phyloP scores from a whole-genome alignment of 2,888 invertebrate genomes.

The Tetragonisca angustula region DNA sequence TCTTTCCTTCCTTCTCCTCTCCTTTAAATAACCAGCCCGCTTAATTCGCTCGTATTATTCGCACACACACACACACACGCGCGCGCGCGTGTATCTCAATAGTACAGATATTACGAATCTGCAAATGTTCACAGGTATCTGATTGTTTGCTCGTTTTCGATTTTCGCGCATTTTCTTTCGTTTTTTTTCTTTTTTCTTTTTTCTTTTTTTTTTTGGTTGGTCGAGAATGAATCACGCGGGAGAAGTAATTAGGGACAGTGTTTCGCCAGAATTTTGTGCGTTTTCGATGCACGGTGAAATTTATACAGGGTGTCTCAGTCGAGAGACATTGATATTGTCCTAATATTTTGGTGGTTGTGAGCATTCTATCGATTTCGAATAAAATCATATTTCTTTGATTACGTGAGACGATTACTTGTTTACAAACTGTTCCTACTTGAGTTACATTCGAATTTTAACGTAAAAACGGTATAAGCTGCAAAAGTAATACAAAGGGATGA shows the following conservation, averaged over 20 bases:
- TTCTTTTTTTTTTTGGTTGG: no score
- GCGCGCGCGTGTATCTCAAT: not conserved
- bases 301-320: not conserved
- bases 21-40: conserved; percentile 17
- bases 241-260: conserved; percentile 13
- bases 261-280: conserved; percentile 12
- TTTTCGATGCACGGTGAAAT: not conserved
- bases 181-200: not conserved
- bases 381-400: no score
- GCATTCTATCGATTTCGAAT: no score
- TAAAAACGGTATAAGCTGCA: no score
- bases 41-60: conserved; percentile 14
- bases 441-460: no score
- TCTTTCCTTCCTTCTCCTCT: not conserved
- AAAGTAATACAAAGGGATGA: no score
- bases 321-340: no score
- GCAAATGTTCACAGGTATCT: not conserved
- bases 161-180: not conserved
- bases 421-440: no score
- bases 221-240: not conserved
- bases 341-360: no score
- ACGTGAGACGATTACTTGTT: no score
- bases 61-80: no score
- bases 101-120: conserved; percentile 11
- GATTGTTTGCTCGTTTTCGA: not conserved